These are phyloP conservation scores for Polylopha cassiicola DNA, from an alignment of 2,888 invertebrate species.

Conservation along the genomic window DNA sequence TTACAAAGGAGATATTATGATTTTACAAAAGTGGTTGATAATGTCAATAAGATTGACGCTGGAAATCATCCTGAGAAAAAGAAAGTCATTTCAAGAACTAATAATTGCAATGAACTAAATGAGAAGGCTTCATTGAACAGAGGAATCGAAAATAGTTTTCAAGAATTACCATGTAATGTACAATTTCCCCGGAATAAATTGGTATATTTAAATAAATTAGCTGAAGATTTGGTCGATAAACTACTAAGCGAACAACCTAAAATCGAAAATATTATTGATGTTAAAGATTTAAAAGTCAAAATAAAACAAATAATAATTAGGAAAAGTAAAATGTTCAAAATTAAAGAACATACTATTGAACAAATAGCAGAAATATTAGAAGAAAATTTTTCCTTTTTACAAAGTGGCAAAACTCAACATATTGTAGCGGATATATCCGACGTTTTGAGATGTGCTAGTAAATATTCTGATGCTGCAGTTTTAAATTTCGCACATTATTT, in stretches of 20 bases:
- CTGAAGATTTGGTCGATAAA: constrained; percentile 33
- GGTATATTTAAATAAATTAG: constrained; percentile 28
- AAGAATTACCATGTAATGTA: constrained; percentile 20
- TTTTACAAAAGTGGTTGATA: too few relatives aligned
- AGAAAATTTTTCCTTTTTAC: constrained; percentile 20
- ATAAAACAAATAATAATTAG: neutral
- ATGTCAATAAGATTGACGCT: constrained; percentile 21
- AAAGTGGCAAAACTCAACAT: constrained; percentile 7
- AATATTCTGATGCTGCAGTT: constrained; percentile 25
- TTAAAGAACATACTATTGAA: constrained; percentile 17
- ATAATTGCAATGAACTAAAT: constrained; percentile 21
- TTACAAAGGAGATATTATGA: neutral
- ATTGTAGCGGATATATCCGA: constrained; percentile 19
- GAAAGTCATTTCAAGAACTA: constrained; percentile 24
- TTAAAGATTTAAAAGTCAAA: neutral
- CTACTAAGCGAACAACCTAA: constrained; percentile 25
- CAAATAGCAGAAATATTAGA: constrained; percentile 25
- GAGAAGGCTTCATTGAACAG: constrained; percentile 34
- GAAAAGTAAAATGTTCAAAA: neutral
- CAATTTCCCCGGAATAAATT: constrained; percentile 19
- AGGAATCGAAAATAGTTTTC: constrained; percentile 35
- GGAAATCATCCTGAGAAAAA: constrained; percentile 23
- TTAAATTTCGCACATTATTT: constrained; percentile 23
- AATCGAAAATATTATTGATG: constrained; percentile 9
- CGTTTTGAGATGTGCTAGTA: constrained; percentile 20